These are phyloP conservation scores for Nannoperca australis DNA, from an alignment of 2,797 vertebrate species.

Conservation along the genomic window DNA sequence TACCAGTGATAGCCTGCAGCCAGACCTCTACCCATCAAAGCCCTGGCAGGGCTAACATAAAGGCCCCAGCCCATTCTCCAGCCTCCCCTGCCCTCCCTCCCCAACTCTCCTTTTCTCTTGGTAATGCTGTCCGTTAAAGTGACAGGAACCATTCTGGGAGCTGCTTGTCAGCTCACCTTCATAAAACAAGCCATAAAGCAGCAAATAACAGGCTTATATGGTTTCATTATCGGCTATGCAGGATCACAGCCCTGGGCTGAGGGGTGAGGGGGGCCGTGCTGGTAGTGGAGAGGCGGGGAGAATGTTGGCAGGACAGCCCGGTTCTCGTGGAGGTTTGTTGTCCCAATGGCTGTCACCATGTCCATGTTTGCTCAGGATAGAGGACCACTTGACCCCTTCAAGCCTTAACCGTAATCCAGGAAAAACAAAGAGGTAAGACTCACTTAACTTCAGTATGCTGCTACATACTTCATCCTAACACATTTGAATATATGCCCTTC, in stretches of 20 bases:
- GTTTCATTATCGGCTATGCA: constrained; percentile 87
- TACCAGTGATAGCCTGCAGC: constrained; percentile 93
- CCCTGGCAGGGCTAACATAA: constrained; percentile 81
- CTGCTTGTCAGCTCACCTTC: constrained; percentile 89
- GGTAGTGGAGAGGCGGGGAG: constrained; percentile 63
- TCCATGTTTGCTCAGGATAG: constrained; percentile 69
- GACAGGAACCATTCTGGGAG: constrained; percentile 91
- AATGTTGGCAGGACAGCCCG: constrained; percentile 69
- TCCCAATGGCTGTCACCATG: constrained; percentile 67
- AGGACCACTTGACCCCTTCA: constrained; percentile 68
- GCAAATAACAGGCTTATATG: constrained; percentile 89
- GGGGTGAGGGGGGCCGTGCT: constrained; percentile 54
- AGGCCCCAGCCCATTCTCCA: constrained; percentile 82
- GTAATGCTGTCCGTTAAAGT: constrained; percentile 93
- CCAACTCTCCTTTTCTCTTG: constrained; percentile 87
- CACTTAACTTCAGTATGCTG: constrained; percentile 8
- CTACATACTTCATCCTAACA: neutral
- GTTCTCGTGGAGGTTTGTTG: constrained; percentile 76
- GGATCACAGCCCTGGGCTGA: constrained; percentile 80
- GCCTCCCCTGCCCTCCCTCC: constrained; percentile 82
- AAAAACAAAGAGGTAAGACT: constrained; percentile 52
- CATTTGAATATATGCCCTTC: neutral
- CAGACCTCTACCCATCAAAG: constrained; percentile 94
- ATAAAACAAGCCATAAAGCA: constrained; percentile 90
- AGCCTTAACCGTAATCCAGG: constrained; percentile 53